A percentile compares a stretch with the other conserved stretches of the same genome.
Evolutionary conservation across 2,888 invertebrate species (phyloP).

Genomic region (Bimastos eiseni): DNA sequence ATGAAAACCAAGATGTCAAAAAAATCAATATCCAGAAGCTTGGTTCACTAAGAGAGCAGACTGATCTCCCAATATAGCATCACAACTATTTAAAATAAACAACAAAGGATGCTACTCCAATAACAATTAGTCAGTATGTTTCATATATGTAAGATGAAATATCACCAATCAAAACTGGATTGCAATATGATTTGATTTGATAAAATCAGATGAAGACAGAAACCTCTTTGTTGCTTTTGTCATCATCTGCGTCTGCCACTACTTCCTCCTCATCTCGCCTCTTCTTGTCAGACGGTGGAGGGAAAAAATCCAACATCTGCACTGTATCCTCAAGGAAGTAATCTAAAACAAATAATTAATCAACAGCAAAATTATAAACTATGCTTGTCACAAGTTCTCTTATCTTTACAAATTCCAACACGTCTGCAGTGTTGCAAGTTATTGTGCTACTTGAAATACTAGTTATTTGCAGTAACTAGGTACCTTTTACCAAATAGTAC

Average conservation of each 20-base stretch:
- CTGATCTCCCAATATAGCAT: neutral
- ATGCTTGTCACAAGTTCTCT: too few relatives aligned
- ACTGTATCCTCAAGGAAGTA: slow-evolving; percentile 92
- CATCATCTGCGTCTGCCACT: slow-evolving; percentile 65
- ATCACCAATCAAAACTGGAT: neutral
- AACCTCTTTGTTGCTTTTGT: slow-evolving; percentile 46
- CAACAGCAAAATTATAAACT: neutral
- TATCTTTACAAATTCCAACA: too few relatives aligned
- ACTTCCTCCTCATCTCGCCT: slow-evolving; percentile 67
- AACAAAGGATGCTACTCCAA: neutral
- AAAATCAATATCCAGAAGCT: too few relatives aligned
- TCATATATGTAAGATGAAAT: neutral
- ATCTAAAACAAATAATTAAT: slow-evolving; percentile 64
- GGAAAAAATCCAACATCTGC: slow-evolving; percentile 81
- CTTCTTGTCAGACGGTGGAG: slow-evolving; percentile 72
- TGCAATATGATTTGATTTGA: neutral
- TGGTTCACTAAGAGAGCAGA: too few relatives aligned
- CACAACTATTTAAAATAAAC: neutral
- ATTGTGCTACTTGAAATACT: too few relatives aligned
- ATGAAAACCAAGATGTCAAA: too few relatives aligned
- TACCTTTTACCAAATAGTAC: too few relatives aligned
- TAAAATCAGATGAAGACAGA: slow-evolving; percentile 15
- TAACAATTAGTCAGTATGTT: neutral
- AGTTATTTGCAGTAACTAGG: too few relatives aligned
- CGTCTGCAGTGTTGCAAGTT: too few relatives aligned